Percentiles rank a stretch among this genome's conserved stretches.
Conservation (phyloP, 2,113 vertebrate genomes). For the Potamarius usumacintae region DNA sequence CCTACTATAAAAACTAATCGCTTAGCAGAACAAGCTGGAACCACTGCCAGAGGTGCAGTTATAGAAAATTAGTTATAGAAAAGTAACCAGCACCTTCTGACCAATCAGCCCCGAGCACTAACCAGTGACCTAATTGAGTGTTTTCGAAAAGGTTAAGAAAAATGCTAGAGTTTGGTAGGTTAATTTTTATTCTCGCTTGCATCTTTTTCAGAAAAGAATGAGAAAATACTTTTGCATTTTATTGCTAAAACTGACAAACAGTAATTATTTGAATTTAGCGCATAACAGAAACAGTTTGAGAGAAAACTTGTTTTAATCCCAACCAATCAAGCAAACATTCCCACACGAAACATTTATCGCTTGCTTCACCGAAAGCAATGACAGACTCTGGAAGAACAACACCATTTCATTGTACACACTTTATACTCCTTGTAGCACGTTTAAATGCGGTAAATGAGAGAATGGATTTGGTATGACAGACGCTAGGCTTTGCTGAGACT, state of each 20-base stretch:
- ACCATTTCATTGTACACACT: not conserved
- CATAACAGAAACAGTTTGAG: not conserved
- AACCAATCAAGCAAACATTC: not conserved
- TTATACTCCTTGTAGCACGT: not conserved
- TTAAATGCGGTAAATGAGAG: constrained; percentile 26
- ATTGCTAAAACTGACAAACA: not conserved
- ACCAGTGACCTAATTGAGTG: not conserved
- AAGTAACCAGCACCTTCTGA: not conserved
- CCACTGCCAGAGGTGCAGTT: not conserved
- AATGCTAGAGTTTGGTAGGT: not conserved
- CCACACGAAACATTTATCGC: not conserved
- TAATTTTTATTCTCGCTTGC: not conserved
- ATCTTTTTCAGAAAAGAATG: not conserved
- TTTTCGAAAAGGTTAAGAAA: too few species aligned
- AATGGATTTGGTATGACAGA: constrained; percentile 36
- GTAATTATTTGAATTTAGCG: not conserved
- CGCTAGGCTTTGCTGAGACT: constrained; percentile 29
- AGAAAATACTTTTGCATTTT: not conserved
- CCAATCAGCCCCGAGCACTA: not conserved
- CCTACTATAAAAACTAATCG: not conserved
- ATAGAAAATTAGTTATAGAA: not conserved
- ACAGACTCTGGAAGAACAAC: not conserved
- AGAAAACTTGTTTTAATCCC: not conserved
- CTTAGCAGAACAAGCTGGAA: not conserved
- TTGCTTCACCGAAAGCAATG: not conserved